Base-by-base conservation (phyloP, 2,797 vertebrate species). In the Lacerta bilineata region DNA sequence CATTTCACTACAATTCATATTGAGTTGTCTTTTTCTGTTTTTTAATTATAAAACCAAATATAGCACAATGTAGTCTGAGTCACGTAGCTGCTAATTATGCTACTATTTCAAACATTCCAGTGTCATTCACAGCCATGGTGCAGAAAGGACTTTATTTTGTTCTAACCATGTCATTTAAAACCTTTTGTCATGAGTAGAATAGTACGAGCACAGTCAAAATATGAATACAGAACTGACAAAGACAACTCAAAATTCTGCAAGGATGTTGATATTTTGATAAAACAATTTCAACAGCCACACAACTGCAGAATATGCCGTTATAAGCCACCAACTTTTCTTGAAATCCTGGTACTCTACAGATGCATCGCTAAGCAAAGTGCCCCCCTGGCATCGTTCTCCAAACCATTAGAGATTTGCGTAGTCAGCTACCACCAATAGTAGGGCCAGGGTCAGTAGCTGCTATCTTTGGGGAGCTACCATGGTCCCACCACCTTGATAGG, bases 91-190 rank as follows among this genome's bases (percentile, higher is more conserved):
- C 66, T 87, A 84, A 90, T 82, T 90, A 88, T 1, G 89, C 80
- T 94, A 93, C 90, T 89, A 92, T 92, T 74, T 91, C 88, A 89
- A 96, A 91, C 85, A 91, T 59, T 85, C 84, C 78, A 92, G 87
- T 87, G 88, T 86, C 88, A 91, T 90, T 94, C 91, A 71, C 36
- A 92, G 90, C 71, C 91, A 90, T 64, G 43, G 71, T 92, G 90
- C 86, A 91, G 90, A 93, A 95, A 93, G 29, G 74, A 91, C 77
- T 36, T 85, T 84, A 27, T 88, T 90, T 93, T 90, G 90, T 77
- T 91, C 86, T 50, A 55, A 90, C 59, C 91, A 36, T 13, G 25
- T 69, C 91, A 89, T 2, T 93, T 93, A 91, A 90, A 93, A 95
- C 89, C 80, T 33, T 90, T 43, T 66, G 8, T 81, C 87, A 90